phyloP scores from a whole-genome alignment of 2,888 invertebrate genomes.

The Protophormia terraenovae region DNA sequence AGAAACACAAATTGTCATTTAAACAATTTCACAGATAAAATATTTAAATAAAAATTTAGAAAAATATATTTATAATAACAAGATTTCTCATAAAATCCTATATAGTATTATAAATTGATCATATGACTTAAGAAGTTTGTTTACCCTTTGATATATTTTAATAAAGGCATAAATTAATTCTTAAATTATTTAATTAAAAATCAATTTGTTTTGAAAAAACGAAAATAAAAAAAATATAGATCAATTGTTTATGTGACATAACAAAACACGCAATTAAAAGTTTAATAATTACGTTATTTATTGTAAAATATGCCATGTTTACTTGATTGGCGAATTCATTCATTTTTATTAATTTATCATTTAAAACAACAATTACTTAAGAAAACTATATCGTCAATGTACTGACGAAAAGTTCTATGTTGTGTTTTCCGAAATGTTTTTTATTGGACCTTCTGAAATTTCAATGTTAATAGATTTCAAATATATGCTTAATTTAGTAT shows the following conservation, averaged over 20 bases:
- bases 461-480: too few species aligned
- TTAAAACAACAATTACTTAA: background rate
- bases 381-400: conserved; percentile 23
- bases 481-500: too few species aligned
- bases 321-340: conserved; percentile 20
- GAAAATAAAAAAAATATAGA: too few species aligned
- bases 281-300: background rate
- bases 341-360: background rate
- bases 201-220: conserved; percentile 20
- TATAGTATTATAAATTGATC: conserved; percentile 11
- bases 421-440: too few species aligned
- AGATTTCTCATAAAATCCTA: too few species aligned
- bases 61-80: background rate
- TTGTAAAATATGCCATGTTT: background rate
- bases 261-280: conserved; percentile 12
- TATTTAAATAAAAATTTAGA: background rate
- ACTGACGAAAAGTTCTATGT: too few species aligned
- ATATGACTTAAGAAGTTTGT: conserved; percentile 16
- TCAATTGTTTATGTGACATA: conserved; percentile 16
- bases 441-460: too few species aligned
- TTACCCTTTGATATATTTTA: background rate
- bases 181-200: conserved; percentile 27
- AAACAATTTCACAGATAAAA: background rate
- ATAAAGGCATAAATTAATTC: background rate
- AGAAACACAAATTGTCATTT: conserved; percentile 2